phyloP scores from a whole-genome alignment of 1,140 invertebrate genomes.

The Drosophila sucinea region DNA sequence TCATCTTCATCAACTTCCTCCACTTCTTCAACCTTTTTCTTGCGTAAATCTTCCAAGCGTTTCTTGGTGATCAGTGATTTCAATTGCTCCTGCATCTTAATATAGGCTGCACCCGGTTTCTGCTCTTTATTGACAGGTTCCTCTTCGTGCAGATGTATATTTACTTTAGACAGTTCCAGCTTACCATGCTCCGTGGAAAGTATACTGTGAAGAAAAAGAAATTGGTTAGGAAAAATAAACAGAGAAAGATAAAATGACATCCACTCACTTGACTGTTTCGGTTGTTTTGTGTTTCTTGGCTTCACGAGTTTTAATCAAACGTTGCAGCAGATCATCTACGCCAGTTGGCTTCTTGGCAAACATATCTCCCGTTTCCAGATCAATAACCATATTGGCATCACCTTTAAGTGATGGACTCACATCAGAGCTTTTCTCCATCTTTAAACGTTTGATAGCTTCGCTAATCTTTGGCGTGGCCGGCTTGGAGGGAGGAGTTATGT shows the following conservation, averaged over 20 bases:
- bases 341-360: constrained; percentile 82
- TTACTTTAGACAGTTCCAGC: constrained; percentile 80
- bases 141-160: constrained; percentile 58
- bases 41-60: constrained; percentile 84
- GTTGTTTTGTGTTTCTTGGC: constrained; percentile 69
- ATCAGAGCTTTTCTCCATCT: constrained; percentile 55
- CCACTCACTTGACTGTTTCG: constrained; percentile 71
- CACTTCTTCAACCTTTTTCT: constrained; percentile 82
- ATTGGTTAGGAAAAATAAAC: background rate
- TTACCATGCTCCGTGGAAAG: constrained; percentile 78
- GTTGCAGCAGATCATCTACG: constrained; percentile 84
- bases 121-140: constrained; percentile 79
- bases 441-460: constrained; percentile 54
- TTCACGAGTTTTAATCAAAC: constrained; percentile 85
- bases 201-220: constrained; percentile 33
- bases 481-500: constrained; percentile 52
- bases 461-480: constrained; percentile 52
- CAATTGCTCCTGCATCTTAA: constrained; percentile 85
- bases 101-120: constrained; percentile 85
- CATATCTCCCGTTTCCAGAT: constrained; percentile 83
- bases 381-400: constrained; percentile 84
- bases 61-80: constrained; percentile 85
- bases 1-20: constrained; percentile 48
- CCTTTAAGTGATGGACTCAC: constrained; percentile 83
- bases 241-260: constrained; percentile 47